Evolutionary conservation across 2,113 vertebrate species (phyloP), one percentile per base, ranked within the genome.

Genomic region (cattle (Bos taurus)): DNA sequence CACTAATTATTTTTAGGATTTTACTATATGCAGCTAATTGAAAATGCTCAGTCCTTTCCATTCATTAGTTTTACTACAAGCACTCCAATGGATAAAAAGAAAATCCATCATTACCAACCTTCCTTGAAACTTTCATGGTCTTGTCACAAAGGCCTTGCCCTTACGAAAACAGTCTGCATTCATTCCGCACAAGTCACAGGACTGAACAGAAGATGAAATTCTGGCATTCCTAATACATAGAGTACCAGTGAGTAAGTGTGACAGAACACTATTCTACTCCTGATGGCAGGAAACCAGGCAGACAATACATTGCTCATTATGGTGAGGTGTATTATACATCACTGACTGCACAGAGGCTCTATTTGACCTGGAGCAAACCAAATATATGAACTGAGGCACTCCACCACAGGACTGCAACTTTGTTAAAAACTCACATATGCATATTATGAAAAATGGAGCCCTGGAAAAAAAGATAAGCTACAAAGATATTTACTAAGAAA

Each of bases 1-100:
- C 90, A 90, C 97, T 98, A 96, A 98, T 98, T 97, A 97, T 96
- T 97, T 98, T 97, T 92, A 94, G 94, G 90, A 93, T 97, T 96
- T 97, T 96, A 91, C 95, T 96, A 71, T 96, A 96, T 30, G 84
- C 85, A 52, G 90, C 96, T 98, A 98, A 97, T 95, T 98, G 96
- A 96, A 98, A 97, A 96, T 97, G 90, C 57, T 96, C 88, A 71
- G 77, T 94, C 94, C 82, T 98, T 97, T 96, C 97, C 97, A 96
- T 95, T 98, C 97, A 97, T 97, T 97, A 98, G 85, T 94, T 98
- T 98, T 97, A 97, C 91, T 95, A 88, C 62, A 89, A 97, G 95
- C 50, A 95, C 82, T 59, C 89, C 91, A 80, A 89, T 43, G 94
- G 95, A 97, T 96, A 96, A 95, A 88, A 93, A 92, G 48, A 82